Percentiles rank a stretch among this genome's conserved stretches.
Conservation (phyloP, 2,113 vertebrate genomes). For the Tenrec ecaudatus region DNA sequence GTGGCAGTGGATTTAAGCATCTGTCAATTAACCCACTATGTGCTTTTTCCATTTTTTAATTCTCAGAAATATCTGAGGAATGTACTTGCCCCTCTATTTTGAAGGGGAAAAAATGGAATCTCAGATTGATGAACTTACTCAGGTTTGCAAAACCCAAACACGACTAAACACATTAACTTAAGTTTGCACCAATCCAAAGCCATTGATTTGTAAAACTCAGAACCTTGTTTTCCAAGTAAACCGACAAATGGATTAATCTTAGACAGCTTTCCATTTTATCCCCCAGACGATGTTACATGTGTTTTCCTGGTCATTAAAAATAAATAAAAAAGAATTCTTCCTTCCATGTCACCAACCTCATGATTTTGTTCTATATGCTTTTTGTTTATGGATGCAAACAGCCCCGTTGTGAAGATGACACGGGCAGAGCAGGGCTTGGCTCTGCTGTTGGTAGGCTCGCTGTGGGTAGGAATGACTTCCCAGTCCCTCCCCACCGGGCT, state of each 20-base stretch:
- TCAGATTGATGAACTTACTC: neutral
- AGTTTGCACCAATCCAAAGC: neutral
- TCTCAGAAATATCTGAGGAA: neutral
- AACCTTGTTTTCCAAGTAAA: neutral
- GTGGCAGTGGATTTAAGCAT: neutral
- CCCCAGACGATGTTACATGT: neutral
- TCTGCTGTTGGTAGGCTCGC: too few relatives aligned
- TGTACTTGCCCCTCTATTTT: neutral
- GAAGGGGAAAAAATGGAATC: neutral
- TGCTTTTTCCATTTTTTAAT: neutral
- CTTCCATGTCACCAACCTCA: neutral
- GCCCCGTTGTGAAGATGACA: too few relatives aligned
- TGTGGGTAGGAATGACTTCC: too few relatives aligned
- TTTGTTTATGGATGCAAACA: neutral
- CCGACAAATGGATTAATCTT: neutral
- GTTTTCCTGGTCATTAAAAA: neutral
- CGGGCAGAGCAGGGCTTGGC: too few relatives aligned
- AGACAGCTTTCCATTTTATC: neutral
- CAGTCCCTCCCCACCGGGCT: too few relatives aligned
- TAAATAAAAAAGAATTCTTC: neutral
- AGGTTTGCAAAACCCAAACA: neutral
- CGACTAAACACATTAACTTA: neutral
- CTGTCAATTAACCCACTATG: neutral
- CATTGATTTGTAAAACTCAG: neutral
- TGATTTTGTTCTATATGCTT: neutral